Evolutionary conservation across 1,140 invertebrate genomes (phyloP).

Genomic region (Oryzaephilus surinamensis): DNA sequence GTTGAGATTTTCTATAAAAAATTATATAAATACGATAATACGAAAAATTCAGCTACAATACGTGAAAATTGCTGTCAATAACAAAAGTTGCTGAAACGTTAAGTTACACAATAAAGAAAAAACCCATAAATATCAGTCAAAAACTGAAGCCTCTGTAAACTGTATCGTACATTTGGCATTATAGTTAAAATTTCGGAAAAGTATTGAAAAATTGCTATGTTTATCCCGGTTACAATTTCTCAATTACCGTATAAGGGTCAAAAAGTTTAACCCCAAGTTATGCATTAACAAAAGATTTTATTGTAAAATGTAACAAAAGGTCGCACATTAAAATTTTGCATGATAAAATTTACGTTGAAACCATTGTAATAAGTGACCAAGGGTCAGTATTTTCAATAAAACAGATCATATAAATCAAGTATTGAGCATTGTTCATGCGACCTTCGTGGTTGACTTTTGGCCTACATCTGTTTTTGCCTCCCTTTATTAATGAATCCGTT

Average conservation of each 20-base stretch:
- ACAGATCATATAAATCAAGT: constrained; percentile 35
- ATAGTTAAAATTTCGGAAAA: too few relatives aligned
- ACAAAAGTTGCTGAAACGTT: too few relatives aligned
- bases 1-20: too few relatives aligned
- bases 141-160: too few relatives aligned
- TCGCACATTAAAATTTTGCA: constrained; percentile 28
- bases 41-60: too few relatives aligned
- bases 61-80: too few relatives aligned
- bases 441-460: constrained; percentile 35
- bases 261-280: constrained; percentile 35
- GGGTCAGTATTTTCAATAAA: constrained; percentile 33
- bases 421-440: constrained; percentile 28
- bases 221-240: constrained; percentile 33
- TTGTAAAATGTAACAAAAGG: constrained; percentile 17
- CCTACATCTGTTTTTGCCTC: constrained; percentile 37
- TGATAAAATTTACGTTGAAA: constrained; percentile 28
- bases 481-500: constrained; percentile 20
- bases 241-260: too few relatives aligned
- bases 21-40: too few relatives aligned
- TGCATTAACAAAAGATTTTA: constrained; percentile 24
- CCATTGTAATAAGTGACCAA: too few relatives aligned
- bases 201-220: constrained; percentile 36
- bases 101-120: too few relatives aligned
- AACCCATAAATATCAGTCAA: too few relatives aligned
- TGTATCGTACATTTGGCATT: too few relatives aligned